These are phyloP conservation scores for Tenebrosternarchus preto DNA, from an alignment of 2,113 vertebrate genomes.

Conservation along the genomic window DNA sequence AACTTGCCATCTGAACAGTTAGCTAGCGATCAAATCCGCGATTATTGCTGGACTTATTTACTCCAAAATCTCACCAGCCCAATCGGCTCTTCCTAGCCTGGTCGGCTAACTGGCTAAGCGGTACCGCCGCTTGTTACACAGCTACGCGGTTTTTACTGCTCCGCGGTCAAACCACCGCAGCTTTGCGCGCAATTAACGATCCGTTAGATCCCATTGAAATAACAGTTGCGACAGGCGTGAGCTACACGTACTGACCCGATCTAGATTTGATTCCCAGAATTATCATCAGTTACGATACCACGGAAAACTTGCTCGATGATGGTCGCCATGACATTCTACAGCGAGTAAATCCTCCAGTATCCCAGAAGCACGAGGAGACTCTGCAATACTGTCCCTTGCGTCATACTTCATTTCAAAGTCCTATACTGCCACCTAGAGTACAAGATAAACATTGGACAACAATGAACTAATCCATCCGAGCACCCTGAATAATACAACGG, in stretches of 20 bases:
- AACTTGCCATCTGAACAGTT: background rate
- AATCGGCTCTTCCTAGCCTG: background rate
- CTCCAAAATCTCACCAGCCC: too few species aligned
- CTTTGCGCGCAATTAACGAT: background rate
- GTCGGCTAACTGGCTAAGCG: slow-evolving; percentile 12
- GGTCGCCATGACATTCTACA: slow-evolving; percentile 56
- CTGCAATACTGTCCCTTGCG: background rate
- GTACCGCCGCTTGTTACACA: background rate
- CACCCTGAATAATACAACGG: too few species aligned
- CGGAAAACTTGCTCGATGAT: slow-evolving; percentile 47
- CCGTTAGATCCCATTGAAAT: background rate
- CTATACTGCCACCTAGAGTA: slow-evolving; percentile 33
- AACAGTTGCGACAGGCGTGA: background rate
- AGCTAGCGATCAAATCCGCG: background rate
- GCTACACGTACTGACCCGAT: slow-evolving; percentile 14
- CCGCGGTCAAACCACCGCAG: too few species aligned
- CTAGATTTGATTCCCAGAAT: background rate
- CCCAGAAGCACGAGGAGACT: slow-evolving; percentile 40
- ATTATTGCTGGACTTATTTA: background rate
- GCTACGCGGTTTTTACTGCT: background rate
- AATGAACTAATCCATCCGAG: too few species aligned
- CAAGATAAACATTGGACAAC: too few species aligned
- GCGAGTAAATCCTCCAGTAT: slow-evolving; percentile 42
- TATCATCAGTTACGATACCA: slow-evolving; percentile 41
- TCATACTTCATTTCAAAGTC: background rate